Conservation (phyloP, 37 sponge, comb jelly and placozoan species). For the Agelas oroides region DNA sequence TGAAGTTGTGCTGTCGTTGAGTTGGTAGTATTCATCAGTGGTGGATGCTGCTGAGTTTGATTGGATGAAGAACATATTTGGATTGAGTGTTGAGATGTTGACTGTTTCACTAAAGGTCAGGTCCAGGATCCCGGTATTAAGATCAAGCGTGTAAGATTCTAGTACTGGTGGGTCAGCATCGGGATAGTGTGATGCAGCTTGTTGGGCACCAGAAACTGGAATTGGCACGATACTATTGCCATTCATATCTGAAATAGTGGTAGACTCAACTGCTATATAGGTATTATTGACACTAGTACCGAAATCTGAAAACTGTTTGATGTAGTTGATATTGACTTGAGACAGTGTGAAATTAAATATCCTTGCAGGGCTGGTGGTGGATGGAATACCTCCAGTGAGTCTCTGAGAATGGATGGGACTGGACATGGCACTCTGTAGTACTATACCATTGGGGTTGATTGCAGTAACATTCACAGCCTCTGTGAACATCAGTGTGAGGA, state of each 20-base stretch:
- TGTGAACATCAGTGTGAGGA: constrained; percentile 70
- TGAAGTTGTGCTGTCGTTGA: constrained; percentile 47
- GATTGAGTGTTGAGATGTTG: constrained; percentile 46
- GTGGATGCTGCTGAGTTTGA: constrained; percentile 4
- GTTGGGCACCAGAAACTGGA: constrained; percentile 19
- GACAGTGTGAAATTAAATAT: constrained; percentile 60
- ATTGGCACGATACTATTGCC: constrained; percentile 61
- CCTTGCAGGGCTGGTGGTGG: constrained; percentile 47
- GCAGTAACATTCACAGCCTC: constrained; percentile 78
- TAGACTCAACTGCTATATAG: constrained; percentile 44
- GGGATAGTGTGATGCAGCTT: constrained; percentile 55
- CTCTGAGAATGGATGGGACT: background rate
- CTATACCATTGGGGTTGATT: constrained; percentile 50
- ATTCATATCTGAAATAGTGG: constrained; percentile 67
- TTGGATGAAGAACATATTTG: constrained; percentile 60
- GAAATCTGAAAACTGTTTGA: constrained; percentile 77
- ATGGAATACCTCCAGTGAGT: constrained; percentile 69
- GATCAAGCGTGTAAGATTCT: constrained; percentile 67
- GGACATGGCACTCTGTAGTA: constrained; percentile 53
- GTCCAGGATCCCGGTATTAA: constrained; percentile 55
- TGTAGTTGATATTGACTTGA: constrained; percentile 73
- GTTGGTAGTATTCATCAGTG: constrained; percentile 32
- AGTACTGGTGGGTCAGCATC: constrained; percentile 79
- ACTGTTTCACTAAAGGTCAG: constrained; percentile 85
- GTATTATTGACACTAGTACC: constrained; percentile 68